Conservation (phyloP, 2,113 vertebrate genomes). For the Nerophis lumbriciformis region DNA sequence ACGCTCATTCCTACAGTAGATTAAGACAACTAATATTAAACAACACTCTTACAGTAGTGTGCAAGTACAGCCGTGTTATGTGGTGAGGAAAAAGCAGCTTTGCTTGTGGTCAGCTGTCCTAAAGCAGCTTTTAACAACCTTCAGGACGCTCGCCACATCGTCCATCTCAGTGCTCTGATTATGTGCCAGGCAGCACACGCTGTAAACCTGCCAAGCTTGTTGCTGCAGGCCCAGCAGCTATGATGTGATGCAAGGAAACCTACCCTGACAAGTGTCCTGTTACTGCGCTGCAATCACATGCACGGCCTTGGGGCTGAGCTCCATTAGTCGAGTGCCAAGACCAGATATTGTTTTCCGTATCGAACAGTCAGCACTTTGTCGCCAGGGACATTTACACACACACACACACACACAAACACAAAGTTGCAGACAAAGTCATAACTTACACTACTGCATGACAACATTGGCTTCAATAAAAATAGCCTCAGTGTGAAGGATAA, state of each 20-base stretch:
- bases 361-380: not conserved
- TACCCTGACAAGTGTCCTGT: slow-evolving; percentile 39
- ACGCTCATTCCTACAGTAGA: too few relatives aligned
- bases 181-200: slow-evolving; percentile 16
- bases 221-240: slow-evolving; percentile 30
- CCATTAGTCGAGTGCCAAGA: slow-evolving; percentile 34
- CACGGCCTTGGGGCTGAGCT: slow-evolving; percentile 26
- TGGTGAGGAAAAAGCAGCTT: too few relatives aligned
- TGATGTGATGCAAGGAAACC: slow-evolving; percentile 14
- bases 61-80: too few relatives aligned
- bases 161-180: slow-evolving; percentile 25
- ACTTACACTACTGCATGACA: slow-evolving; percentile 13
- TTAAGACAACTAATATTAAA: too few relatives aligned
- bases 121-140: slow-evolving; percentile 50
- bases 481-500: slow-evolving; percentile 16
- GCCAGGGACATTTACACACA: not conserved
- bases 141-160: slow-evolving; percentile 10
- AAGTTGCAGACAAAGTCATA: slow-evolving; percentile 2
- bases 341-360: slow-evolving; percentile 10
- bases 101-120: slow-evolving; percentile 9
- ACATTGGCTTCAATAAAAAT: slow-evolving; percentile 17
- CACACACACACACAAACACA: slow-evolving; percentile 1
- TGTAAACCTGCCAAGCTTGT: slow-evolving; percentile 28
- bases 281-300: slow-evolving; percentile 21
- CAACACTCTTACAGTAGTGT: too few relatives aligned